Evolutionary conservation across 2,888 invertebrate species (phyloP).

Genomic region (Zhengitettix transpicula): DNA sequence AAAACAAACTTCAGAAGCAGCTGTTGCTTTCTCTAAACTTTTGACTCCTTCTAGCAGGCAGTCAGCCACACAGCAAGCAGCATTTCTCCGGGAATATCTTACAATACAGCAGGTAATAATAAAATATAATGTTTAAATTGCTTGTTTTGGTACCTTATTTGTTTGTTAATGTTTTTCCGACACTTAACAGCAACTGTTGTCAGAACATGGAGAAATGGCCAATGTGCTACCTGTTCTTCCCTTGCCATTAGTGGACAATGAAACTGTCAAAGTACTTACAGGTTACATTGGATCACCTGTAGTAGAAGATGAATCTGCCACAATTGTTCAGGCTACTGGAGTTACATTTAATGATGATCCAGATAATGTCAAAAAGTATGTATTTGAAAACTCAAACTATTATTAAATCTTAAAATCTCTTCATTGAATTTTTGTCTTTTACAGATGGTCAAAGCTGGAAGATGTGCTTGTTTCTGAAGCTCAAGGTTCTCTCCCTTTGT

Average conservation of each 20-base stretch:
- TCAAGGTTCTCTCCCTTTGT: conserved; percentile 48
- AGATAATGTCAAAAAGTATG: not conserved
- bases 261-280: conserved; percentile 51
- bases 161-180: not conserved
- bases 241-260: conserved; percentile 52
- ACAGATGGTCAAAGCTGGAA: conserved; percentile 56
- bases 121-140: not conserved
- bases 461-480: conserved; percentile 57
- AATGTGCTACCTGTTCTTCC: conserved; percentile 44
- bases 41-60: conserved; percentile 53
- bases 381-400: not conserved
- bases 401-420: not conserved
- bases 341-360: conserved; percentile 12
- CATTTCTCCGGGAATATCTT: conserved; percentile 77
- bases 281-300: conserved; percentile 30
- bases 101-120: conserved; percentile 55
- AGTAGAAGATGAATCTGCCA: conserved; percentile 17
- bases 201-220: conserved; percentile 14
- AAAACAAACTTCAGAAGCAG: conserved; percentile 50
- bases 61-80: conserved; percentile 53
- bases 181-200: conserved; percentile 15
- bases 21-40: conserved; percentile 61
- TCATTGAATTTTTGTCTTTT: not conserved
- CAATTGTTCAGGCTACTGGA: conserved; percentile 18
- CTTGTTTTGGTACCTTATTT: not conserved